Conservation (phyloP, 2,797 vertebrate genomes). For the Anolis apletophallus region DNA sequence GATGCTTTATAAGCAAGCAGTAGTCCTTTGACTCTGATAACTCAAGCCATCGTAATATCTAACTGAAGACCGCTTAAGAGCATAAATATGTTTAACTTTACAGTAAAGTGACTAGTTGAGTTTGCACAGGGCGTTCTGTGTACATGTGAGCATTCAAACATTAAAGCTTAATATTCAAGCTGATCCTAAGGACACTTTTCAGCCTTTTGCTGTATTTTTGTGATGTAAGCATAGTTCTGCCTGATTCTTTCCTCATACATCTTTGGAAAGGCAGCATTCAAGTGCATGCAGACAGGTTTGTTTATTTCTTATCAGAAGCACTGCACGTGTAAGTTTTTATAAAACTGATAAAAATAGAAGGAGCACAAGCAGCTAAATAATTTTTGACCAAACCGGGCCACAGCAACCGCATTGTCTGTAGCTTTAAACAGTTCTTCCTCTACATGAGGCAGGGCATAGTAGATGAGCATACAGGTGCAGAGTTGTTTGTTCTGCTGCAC, state of each 20-base stretch:
- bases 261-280: background rate
- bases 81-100: background rate
- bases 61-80: background rate
- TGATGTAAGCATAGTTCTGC: background rate
- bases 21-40: constrained; percentile 48
- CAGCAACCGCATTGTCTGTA: too few species aligned
- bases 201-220: background rate
- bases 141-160: background rate
- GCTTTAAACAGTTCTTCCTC: too few species aligned
- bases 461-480: too few species aligned
- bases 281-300: background rate
- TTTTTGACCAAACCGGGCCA: too few species aligned
- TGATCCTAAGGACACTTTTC: background rate
- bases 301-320: too few species aligned
- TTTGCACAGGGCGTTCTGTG: background rate
- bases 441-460: too few species aligned
- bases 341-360: too few species aligned
- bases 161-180: background rate
- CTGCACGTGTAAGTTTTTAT: too few species aligned
- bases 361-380: too few species aligned
- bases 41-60: constrained; percentile 16
- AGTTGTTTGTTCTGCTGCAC: too few species aligned
- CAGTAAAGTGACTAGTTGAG: background rate
- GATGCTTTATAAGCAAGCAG: rapidly evolving
- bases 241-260: background rate